Conservation (phyloP, 2,888 invertebrate genomes). For the Camptogramma bilineatum region DNA sequence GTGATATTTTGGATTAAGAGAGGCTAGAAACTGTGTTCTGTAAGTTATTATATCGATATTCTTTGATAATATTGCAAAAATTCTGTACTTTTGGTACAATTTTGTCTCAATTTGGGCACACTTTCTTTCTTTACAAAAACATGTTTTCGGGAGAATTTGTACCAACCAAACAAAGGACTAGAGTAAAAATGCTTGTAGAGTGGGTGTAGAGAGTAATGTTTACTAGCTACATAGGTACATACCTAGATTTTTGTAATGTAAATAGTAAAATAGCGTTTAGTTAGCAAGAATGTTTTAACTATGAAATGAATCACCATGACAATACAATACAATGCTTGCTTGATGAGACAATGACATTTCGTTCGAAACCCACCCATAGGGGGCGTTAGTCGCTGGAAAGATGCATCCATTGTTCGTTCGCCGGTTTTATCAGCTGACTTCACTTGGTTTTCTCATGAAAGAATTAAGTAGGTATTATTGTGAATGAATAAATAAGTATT, state of each 20-base stretch:
- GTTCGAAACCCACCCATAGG: constrained; percentile 61
- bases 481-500: too few relatives aligned
- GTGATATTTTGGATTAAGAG: constrained; percentile 14
- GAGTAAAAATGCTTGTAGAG: background rate
- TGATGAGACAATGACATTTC: constrained; percentile 60
- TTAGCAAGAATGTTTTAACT: constrained; percentile 9
- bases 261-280: constrained; percentile 7
- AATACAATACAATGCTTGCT: constrained; percentile 77
- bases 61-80: constrained; percentile 30
- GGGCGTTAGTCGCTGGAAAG: constrained; percentile 64
- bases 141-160: constrained; percentile 19
- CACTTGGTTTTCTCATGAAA: constrained; percentile 9
- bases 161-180: constrained; percentile 17
- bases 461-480: background rate
- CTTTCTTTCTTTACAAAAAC: constrained; percentile 15
- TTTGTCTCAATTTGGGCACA: constrained; percentile 21
- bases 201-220: background rate
- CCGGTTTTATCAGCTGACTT: constrained; percentile 25
- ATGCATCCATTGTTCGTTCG: constrained; percentile 22
- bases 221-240: too few relatives aligned
- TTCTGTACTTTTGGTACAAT: background rate
- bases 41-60: constrained; percentile 40
- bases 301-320: constrained; percentile 77
- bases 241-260: constrained; percentile 15
- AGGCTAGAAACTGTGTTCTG: constrained; percentile 35